A percentile compares a stretch with the other conserved stretches of the same genome.
Evolutionary conservation across 1,140 invertebrate species (phyloP).

Genomic region (Chrysomallon squamiferum): DNA sequence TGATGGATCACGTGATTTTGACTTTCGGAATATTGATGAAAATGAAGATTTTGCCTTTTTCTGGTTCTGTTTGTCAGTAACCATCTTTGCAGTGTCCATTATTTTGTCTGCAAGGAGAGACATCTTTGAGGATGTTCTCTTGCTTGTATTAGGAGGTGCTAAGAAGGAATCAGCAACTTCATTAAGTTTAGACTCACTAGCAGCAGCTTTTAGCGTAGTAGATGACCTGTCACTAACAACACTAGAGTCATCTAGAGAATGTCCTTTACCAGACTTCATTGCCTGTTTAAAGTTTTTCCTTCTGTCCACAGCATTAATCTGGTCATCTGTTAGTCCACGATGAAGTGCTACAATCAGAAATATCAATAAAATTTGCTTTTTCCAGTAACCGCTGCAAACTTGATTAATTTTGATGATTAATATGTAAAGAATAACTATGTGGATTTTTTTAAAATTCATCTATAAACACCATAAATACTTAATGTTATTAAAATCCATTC

Average conservation of each 20-base stretch:
- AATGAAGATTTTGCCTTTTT: conserved; percentile 51
- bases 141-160: conserved; percentile 33
- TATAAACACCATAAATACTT: too few species aligned
- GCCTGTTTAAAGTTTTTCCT: conserved; percentile 36
- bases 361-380: too few species aligned
- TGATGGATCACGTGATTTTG: conserved; percentile 55
- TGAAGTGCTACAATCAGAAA: conserved; percentile 20
- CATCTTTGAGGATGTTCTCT: conserved; percentile 46
- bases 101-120: conserved; percentile 56
- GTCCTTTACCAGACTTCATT: conserved; percentile 35
- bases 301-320: conserved; percentile 37
- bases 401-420: too few species aligned
- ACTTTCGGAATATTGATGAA: conserved; percentile 53
- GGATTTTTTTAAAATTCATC: too few species aligned
- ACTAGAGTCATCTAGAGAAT: conserved; percentile 49
- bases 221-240: conserved; percentile 26
- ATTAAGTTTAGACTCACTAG: conserved; percentile 55
- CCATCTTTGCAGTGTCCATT: conserved; percentile 42
- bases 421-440: too few species aligned
- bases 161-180: conserved; percentile 34
- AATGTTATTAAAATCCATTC: too few species aligned
- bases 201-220: conserved; percentile 43
- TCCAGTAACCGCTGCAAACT: too few species aligned
- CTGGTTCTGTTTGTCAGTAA: conserved; percentile 35
- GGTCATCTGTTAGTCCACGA: conserved; percentile 35